phyloP scores from a whole-genome alignment of 2,113 vertebrate genomes.

The Xiphorhynchus elegans region DNA sequence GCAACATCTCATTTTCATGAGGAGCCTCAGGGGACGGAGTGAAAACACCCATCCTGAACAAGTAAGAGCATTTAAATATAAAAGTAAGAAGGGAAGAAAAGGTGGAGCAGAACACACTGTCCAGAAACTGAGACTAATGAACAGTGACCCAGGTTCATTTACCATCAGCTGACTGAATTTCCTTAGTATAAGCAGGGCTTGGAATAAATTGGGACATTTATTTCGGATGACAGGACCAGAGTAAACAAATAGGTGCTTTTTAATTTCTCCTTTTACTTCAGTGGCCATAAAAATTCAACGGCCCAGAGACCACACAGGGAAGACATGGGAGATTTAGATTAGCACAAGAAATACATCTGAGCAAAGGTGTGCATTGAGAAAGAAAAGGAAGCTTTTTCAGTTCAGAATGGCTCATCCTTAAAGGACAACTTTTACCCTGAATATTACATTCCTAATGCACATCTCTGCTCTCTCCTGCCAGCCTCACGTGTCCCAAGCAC shows the following conservation, averaged over 20 bases:
- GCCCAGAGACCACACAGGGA: background rate
- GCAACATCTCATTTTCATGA: slow-evolving; percentile 20
- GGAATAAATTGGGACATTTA: slow-evolving; percentile 56
- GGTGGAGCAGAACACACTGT: background rate
- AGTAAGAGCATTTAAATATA: background rate
- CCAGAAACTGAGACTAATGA: background rate
- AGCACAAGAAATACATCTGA: background rate
- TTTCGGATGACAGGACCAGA: slow-evolving; percentile 52
- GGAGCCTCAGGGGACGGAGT: background rate
- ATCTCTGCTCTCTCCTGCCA: background rate
- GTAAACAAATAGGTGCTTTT: slow-evolving; percentile 54
- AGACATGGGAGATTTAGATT: background rate
- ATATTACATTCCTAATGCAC: background rate
- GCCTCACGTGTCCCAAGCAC: background rate
- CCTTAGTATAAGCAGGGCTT: background rate
- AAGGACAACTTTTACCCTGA: background rate
- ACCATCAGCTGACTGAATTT: slow-evolving; percentile 24
- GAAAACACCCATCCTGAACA: slow-evolving; percentile 5
- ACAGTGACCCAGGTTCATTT: background rate
- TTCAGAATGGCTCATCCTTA: background rate
- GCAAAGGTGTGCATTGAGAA: background rate
- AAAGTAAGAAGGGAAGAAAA: background rate
- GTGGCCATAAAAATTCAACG: background rate
- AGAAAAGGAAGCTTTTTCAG: background rate
- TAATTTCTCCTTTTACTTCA: slow-evolving; percentile 33